These are phyloP conservation scores for Phenacoccus solenopsis DNA, from an alignment of 1,140 invertebrate species.

Conservation along the genomic window DNA sequence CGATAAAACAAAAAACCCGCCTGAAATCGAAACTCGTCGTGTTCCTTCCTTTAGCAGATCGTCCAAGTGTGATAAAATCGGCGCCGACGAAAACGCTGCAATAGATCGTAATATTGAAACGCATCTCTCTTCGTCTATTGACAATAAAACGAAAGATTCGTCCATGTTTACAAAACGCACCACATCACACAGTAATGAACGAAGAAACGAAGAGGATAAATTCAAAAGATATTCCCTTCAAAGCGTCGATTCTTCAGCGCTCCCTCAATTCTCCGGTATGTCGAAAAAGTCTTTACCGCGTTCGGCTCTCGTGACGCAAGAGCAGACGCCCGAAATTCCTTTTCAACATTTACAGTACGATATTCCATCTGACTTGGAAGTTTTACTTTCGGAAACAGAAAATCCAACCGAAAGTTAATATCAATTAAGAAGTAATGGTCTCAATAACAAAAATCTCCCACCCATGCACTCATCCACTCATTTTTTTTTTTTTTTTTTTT, in stretches of 20 bases:
- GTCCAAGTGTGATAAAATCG: too few species aligned
- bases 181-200: background rate
- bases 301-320: background rate
- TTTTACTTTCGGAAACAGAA: conserved; percentile 46
- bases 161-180: background rate
- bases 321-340: background rate
- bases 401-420: background rate
- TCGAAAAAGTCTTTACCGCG: background rate
- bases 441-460: too few species aligned
- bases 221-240: conserved; percentile 3
- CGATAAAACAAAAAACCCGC: background rate
- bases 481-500: too few species aligned
- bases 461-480: too few species aligned
- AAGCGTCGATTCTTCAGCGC: background rate
- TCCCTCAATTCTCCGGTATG: background rate
- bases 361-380: conserved; percentile 48
- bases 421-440: too few species aligned
- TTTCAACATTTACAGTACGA: background rate
- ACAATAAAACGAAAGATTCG: background rate
- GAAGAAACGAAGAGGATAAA: background rate
- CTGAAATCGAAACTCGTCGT: background rate
- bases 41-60: background rate
- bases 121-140: too few species aligned
- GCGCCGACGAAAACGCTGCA: background rate
- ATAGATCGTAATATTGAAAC: too few species aligned